A percentile compares a stretch with the other conserved stretches of the same genome.
Evolutionary conservation across 2,888 invertebrate species (phyloP).

Genomic region (Bellardia bayeri): DNA sequence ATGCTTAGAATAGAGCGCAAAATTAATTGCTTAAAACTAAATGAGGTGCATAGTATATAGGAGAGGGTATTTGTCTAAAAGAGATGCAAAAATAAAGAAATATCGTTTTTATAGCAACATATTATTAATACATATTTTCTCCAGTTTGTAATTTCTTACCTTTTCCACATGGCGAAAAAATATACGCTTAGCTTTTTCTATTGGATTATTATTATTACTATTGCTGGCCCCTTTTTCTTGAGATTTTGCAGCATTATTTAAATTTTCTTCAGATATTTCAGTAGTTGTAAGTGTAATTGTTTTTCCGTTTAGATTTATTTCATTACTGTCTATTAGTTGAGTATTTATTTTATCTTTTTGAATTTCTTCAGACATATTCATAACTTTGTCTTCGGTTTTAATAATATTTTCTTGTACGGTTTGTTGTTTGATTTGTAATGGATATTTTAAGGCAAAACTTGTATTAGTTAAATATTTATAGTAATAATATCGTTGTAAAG

Average conservation of each 20-base stretch:
- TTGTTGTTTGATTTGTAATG: conserved; percentile 8
- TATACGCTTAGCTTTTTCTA: conserved; percentile 63
- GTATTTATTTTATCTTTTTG: neutral
- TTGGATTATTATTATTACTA: neutral
- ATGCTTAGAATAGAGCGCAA: conserved; percentile 37
- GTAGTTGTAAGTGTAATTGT: neutral
- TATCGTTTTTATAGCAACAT: neutral
- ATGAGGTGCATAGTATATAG: conserved; percentile 57
- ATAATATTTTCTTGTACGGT: neutral
- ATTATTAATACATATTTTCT: too few relatives aligned
- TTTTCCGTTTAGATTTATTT: too few relatives aligned
- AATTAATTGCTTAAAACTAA: conserved; percentile 67
- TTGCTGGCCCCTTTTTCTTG: neutral
- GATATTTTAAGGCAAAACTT: conserved; percentile 45
- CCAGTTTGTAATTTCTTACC: conserved; percentile 11
- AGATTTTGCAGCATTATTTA: neutral
- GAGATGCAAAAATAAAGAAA: neutral
- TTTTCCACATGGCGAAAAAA: conserved; percentile 50
- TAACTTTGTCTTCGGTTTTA: neutral
- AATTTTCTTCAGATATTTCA: neutral
- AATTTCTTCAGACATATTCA: neutral
- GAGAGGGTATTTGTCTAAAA: conserved; percentile 57
- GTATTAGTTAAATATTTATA: conserved; percentile 28
- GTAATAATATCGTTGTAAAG: conserved; percentile 43
- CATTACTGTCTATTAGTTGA: neutral